Evolutionary conservation across 2,113 vertebrate species (phyloP).

Genomic region (Heliornis fulica): DNA sequence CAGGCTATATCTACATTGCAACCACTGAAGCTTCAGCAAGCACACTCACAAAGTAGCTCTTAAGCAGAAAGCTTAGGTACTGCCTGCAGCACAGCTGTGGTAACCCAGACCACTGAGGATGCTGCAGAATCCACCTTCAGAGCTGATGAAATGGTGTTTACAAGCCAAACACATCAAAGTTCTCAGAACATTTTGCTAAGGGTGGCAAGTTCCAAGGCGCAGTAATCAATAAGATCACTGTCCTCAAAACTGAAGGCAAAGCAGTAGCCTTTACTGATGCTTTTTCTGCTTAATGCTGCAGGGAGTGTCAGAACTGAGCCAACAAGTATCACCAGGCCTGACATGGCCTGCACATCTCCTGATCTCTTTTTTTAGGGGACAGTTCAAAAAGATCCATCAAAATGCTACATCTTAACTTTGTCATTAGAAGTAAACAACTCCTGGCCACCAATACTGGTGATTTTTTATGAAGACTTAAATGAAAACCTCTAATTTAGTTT

Average conservation of each 20-base stretch:
- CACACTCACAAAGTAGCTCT: background rate
- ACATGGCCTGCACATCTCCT: background rate
- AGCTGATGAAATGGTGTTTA: background rate
- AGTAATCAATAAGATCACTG: background rate
- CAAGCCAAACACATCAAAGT: background rate
- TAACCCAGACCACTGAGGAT: fast-evolving
- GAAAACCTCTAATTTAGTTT: background rate
- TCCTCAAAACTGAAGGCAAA: background rate
- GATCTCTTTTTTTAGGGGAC: background rate
- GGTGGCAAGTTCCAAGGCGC: background rate
- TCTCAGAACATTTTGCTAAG: background rate
- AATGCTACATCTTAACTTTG: background rate
- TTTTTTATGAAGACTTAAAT: background rate
- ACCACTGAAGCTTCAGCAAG: background rate
- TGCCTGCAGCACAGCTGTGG: background rate
- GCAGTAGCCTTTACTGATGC: background rate
- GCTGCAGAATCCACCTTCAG: background rate
- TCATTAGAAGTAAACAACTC: background rate
- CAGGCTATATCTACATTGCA: fast-evolving
- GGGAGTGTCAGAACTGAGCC: background rate
- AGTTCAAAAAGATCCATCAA: background rate
- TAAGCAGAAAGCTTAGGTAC: background rate
- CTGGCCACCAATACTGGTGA: background rate
- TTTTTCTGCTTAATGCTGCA: background rate
- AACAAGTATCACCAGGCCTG: background rate